Percentiles rank a stretch among this genome's conserved stretches.
Evolutionary conservation across 2,113 vertebrate genomes (phyloP).

Genomic region (Neogale vison): DNA sequence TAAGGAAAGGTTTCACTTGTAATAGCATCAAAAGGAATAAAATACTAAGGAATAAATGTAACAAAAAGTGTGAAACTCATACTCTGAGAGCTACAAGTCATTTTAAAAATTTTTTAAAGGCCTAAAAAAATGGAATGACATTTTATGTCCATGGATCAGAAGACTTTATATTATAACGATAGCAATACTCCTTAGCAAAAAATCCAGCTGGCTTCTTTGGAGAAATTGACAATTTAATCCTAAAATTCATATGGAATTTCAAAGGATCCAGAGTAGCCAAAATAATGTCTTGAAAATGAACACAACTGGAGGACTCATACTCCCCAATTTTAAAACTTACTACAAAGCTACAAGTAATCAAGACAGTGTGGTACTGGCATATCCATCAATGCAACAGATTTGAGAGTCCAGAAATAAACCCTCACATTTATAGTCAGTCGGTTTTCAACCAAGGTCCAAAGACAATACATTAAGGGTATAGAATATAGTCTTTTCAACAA

Average conservation of each 20-base stretch:
- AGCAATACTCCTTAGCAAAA: not conserved
- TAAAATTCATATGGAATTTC: not conserved
- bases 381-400: not conserved
- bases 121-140: not conserved
- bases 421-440: not conserved
- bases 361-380: not conserved
- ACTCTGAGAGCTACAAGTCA: not conserved
- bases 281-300: not conserved
- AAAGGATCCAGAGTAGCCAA: not conserved
- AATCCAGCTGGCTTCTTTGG: not conserved
- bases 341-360: not conserved
- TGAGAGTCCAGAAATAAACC: not conserved
- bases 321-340: not conserved
- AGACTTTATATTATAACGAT: not conserved
- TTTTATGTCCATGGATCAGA: not conserved
- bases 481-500: not conserved
- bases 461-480: not conserved
- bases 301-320: not conserved
- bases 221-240: not conserved
- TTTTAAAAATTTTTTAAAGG: not conserved
- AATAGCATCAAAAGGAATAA: not conserved
- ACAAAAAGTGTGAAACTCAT: not conserved
- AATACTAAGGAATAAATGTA: not conserved
- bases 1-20: not conserved
- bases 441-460: not conserved